These are phyloP conservation scores for Micrasema minimum DNA, from an alignment of 1,140 invertebrate species.

Conservation along the genomic window DNA sequence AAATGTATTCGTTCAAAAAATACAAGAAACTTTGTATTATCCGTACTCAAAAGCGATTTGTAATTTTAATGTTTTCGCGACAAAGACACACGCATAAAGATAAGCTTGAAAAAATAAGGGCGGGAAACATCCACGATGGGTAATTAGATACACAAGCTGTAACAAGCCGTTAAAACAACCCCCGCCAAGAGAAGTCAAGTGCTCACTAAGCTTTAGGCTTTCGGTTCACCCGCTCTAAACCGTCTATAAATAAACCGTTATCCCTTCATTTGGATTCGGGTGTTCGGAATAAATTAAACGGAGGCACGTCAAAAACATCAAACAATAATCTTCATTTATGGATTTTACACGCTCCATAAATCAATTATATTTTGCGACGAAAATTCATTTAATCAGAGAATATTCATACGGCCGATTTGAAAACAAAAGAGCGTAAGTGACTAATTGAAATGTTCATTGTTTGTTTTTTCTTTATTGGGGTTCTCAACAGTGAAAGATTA, in stretches of 20 bases:
- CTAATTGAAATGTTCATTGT: too few species aligned
- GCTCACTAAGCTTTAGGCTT: slow-evolving; percentile 8
- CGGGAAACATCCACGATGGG: not conserved
- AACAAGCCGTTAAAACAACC: slow-evolving; percentile 14
- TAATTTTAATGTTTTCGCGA: too few species aligned
- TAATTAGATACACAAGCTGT: slow-evolving; percentile 30
- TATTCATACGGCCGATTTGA: too few species aligned
- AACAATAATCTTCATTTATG: slow-evolving; percentile 18
- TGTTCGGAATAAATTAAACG: slow-evolving; percentile 24
- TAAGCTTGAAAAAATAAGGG: too few species aligned
- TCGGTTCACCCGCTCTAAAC: slow-evolving; percentile 12
- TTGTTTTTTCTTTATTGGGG: too few species aligned
- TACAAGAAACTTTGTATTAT: too few species aligned
- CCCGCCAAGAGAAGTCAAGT: slow-evolving; percentile 22
- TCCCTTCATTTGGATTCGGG: slow-evolving; percentile 27
- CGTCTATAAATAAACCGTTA: slow-evolving; percentile 22
- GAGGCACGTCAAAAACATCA: slow-evolving; percentile 18
- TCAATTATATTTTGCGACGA: not conserved
- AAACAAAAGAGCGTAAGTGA: too few species aligned
- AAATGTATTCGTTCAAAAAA: too few species aligned
- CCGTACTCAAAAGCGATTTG: too few species aligned
- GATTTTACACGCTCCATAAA: not conserved
- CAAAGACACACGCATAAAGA: too few species aligned
- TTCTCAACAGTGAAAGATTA: too few species aligned
- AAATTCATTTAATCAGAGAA: too few species aligned